phyloP scores from a whole-genome alignment of 2,797 vertebrate genomes.

The Falco concolor region DNA sequence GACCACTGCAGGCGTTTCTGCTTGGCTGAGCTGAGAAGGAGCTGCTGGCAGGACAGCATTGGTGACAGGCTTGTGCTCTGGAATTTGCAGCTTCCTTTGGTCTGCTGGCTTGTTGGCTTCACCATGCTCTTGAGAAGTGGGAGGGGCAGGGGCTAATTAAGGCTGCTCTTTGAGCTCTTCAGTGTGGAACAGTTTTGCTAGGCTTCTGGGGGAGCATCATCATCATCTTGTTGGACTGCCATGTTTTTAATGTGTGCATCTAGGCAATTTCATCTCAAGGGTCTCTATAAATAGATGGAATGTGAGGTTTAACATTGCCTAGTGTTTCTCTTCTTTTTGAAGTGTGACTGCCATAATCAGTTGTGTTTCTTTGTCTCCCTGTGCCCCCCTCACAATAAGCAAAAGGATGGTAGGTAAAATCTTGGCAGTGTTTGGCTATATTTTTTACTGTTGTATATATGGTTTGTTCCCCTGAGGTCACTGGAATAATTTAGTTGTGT shows the following conservation, averaged over 20 bases:
- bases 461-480: neutral
- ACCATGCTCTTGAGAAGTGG: neutral
- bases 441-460: neutral
- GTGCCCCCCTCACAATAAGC: neutral
- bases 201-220: neutral
- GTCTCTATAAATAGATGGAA: neutral
- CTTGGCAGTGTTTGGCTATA: neutral
- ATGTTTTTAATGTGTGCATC: neutral
- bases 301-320: neutral
- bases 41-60: neutral
- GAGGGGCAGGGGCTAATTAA: neutral
- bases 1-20: neutral
- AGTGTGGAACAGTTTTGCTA: neutral
- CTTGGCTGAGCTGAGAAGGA: neutral
- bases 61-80: neutral
- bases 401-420: neutral
- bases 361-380: neutral
- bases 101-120: neutral
- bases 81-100: neutral
- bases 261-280: neutral
- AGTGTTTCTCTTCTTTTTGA: neutral
- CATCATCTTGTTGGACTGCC: neutral
- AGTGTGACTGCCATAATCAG: accelerated
- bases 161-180: neutral
- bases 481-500: neutral